Conservation (phyloP, 1,140 invertebrate species). For the Anastatus disparis region DNA sequence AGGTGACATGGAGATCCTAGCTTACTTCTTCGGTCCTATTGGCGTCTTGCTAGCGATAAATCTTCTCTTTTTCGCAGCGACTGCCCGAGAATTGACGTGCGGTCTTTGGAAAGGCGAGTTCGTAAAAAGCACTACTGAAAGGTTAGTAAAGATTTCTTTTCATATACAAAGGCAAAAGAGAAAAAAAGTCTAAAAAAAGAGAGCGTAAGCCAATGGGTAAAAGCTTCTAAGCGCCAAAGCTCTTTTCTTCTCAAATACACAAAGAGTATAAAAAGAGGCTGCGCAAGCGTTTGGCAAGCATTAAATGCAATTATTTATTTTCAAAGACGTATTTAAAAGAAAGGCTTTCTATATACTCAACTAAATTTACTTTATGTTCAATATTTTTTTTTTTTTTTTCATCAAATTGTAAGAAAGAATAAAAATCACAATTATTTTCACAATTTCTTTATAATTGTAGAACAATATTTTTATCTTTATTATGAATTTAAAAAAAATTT, state of each 20-base stretch:
- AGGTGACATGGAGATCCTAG: slow-evolving; percentile 80
- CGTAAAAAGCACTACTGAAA: slow-evolving; percentile 85
- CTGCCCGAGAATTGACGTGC: slow-evolving; percentile 85
- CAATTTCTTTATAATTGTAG: no score
- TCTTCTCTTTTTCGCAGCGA: slow-evolving; percentile 80
- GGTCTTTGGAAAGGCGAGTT: slow-evolving; percentile 88
- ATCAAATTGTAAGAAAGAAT: no score
- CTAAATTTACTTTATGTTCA: no score
- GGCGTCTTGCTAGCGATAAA: slow-evolving; percentile 81
- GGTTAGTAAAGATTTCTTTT: slow-evolving; percentile 66
- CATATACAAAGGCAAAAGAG: no score
- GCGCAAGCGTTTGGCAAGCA: not conserved
- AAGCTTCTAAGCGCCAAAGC: slow-evolving; percentile 30
- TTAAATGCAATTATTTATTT: slow-evolving; percentile 15
- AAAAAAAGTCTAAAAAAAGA: not conserved
- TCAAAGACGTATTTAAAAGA: no score
- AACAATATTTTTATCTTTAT: no score
- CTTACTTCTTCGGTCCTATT: slow-evolving; percentile 85
- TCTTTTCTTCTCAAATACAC: slow-evolving; percentile 18
- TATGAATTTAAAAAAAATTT: no score
- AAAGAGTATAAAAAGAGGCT: not conserved
- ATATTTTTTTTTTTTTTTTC: no score
- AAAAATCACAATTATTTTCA: no score
- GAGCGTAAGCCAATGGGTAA: no score
- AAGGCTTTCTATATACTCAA: no score